Evolutionary conservation across 2,888 invertebrate genomes (phyloP).

Genomic region (Cancer borealis): DNA sequence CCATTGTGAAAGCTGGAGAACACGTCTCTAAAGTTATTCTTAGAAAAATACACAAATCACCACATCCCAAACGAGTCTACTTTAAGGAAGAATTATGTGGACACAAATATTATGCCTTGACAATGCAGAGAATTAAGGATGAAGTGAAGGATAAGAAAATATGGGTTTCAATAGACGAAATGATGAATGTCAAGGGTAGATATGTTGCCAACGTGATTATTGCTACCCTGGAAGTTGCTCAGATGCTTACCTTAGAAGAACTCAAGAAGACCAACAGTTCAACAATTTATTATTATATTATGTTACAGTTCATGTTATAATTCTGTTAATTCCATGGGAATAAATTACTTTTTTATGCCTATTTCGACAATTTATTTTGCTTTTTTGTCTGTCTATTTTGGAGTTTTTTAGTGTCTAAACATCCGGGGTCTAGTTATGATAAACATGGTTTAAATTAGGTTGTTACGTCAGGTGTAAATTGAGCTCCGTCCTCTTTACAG

Average conservation of each 20-base stretch:
- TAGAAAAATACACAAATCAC: conserved; percentile 38
- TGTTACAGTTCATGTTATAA: too few species aligned
- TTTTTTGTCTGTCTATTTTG: too few species aligned
- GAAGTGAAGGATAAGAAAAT: conserved; percentile 39
- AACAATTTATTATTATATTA: too few species aligned
- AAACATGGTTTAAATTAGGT: too few species aligned
- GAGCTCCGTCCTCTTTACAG: too few species aligned
- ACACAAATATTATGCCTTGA: conserved; percentile 37
- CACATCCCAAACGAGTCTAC: conserved; percentile 23
- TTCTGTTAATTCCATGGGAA: too few species aligned
- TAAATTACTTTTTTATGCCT: too few species aligned
- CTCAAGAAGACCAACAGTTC: conserved; percentile 39
- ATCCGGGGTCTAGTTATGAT: too few species aligned
- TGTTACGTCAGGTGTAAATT: too few species aligned
- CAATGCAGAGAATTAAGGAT: conserved; percentile 37
- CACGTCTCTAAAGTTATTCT: conserved; percentile 22
- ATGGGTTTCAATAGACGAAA: neutral
- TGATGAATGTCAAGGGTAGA: conserved; percentile 3
- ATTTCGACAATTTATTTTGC: too few species aligned
- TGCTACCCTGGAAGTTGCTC: conserved; percentile 33
- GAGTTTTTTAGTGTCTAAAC: too few species aligned
- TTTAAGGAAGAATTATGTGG: conserved; percentile 15
- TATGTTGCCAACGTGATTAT: neutral
- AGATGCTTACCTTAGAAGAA: conserved; percentile 42
- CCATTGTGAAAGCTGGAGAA: conserved; percentile 53